Base-by-base conservation (phyloP, 2,888 invertebrate genomes). In the Pecten maximus region DNA sequence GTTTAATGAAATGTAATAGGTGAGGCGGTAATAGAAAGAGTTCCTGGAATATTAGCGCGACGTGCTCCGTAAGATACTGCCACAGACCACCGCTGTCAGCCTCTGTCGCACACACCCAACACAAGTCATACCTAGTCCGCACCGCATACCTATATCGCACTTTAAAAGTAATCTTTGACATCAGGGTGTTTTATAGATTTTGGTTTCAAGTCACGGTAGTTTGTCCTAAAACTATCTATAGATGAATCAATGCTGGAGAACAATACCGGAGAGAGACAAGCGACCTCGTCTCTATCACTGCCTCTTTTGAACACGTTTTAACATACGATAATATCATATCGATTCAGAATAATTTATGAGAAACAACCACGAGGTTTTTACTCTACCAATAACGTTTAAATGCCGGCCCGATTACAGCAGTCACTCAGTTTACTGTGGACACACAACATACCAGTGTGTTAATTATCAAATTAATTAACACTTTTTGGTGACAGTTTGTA, bases 261-360 rank as follows among this genome's bases (percentile, higher is more conserved):
- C 35, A 74, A 28, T 74, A 35, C 74, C 10, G 74, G 4, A 74
- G 28, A 74, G 74, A 74, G 35, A 74, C 74, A 35, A 35, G 23
- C 28, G 74, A 28, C 74, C 28, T 19, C 19, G 23, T 2, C 23
- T 19, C 54, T 54, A 54, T 54, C 54, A 6, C 54, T 19, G 12
- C 16, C 4, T 28, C 35, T 28, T 74, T 74, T 28, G 28, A 74
- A 74, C 74, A 74, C 28, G 74, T 74, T 74, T 54, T 74, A 74
- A 74, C 74, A 74, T 74, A 74, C 74, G 35, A 74, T 74, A 74
- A 74, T 74, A 74, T 54, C 54, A 54, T 74, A 74, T 74, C 74
- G 74, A 74, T 74, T 74, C 35, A 16, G 74, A 74, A 74, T 74
- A 74, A 74, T 74, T 74, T 74, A 74, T 74, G 74, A 74, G 74